Percentiles rank a stretch among this genome's conserved stretches.
These are phyloP conservation scores for Pachyramphus minor DNA, from an alignment of 2,113 vertebrate genomes.

Conservation along the genomic window DNA sequence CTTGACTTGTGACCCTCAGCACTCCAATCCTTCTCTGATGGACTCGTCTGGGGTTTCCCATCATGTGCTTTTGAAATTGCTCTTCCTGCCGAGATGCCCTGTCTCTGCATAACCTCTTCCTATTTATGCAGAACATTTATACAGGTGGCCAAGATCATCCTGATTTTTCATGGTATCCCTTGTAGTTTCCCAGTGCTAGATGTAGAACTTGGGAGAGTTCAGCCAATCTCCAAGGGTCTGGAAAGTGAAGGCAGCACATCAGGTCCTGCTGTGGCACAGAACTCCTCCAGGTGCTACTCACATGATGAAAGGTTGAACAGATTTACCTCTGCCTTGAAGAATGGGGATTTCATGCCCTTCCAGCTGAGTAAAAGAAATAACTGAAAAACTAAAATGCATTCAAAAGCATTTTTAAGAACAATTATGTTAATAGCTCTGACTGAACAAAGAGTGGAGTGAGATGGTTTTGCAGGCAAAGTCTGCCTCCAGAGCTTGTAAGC, in stretches of 20 bases:
- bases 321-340: background rate
- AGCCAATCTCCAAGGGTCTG: background rate
- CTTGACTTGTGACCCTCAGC: background rate
- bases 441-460: background rate
- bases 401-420: background rate
- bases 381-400: background rate
- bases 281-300: background rate
- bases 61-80: background rate
- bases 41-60: background rate
- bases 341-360: background rate
- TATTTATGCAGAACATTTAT: background rate
- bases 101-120: background rate
- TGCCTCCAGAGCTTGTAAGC: background rate
- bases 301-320: background rate
- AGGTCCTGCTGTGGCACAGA: background rate
- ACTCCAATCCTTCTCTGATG: background rate
- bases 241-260: fast-evolving
- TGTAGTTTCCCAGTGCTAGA: background rate
- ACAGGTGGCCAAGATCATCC: background rate
- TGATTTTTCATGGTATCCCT: background rate
- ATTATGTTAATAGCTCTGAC: background rate
- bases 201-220: background rate
- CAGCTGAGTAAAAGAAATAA: background rate
- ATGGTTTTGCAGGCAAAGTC: background rate
- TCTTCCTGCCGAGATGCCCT: background rate